These are phyloP conservation scores for Hylia prasina DNA, from an alignment of 2,113 vertebrate species.

Conservation along the genomic window DNA sequence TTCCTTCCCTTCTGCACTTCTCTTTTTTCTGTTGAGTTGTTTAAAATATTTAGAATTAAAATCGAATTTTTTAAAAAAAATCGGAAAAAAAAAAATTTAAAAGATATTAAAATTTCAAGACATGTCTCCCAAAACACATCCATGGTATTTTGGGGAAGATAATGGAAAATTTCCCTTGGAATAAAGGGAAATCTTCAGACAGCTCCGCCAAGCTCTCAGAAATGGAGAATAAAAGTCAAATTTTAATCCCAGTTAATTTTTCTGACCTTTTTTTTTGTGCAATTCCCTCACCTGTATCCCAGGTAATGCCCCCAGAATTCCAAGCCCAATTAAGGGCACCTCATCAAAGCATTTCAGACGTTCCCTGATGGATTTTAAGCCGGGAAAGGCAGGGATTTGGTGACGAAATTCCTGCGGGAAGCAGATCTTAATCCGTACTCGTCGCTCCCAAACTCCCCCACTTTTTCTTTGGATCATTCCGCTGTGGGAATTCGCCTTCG, in stretches of 20 bases:
- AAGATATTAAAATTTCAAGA: neutral
- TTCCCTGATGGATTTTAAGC: neutral
- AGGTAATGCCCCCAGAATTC: neutral
- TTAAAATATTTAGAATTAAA: neutral
- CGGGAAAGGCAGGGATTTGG: neutral
- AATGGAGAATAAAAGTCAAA: neutral
- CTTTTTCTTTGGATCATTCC: neutral
- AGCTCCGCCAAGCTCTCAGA: neutral
- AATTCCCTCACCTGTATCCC: neutral
- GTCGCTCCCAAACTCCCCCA: neutral
- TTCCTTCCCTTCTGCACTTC: neutral
- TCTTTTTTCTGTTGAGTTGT: neutral
- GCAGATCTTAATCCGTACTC: neutral
- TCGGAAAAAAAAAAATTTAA: too few relatives aligned
- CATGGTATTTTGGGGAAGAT: neutral
- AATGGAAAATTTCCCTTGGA: neutral
- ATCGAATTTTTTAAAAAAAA: accelerated
- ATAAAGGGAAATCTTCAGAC: neutral
- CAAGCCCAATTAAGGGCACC: neutral
- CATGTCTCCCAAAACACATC: neutral
- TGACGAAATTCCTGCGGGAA: conserved; percentile 3
- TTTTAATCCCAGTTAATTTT: neutral
- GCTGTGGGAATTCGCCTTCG: neutral
- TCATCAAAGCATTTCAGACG: conserved; percentile 3
- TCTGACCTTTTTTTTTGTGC: neutral